phyloP scores from a whole-genome alignment of 2,113 vertebrate genomes.

The Oreochromis aureus region DNA sequence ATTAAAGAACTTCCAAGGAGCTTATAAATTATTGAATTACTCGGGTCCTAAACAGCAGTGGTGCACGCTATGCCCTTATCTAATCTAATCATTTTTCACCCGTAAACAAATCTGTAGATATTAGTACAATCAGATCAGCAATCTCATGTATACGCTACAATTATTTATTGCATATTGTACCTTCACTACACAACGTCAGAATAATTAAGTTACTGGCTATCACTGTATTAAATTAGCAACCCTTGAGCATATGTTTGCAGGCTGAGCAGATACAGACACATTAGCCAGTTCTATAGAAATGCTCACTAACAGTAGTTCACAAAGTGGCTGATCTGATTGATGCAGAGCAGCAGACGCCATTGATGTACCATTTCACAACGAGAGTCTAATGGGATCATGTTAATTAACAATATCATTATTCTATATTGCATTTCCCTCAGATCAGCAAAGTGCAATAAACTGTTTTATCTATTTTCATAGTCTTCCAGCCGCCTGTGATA shows the following conservation, averaged over 20 bases:
- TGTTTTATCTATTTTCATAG: neutral
- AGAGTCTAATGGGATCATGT: neutral
- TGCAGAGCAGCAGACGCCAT: neutral
- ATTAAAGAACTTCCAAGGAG: neutral
- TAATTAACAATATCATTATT: neutral
- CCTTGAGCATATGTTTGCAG: neutral
- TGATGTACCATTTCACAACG: neutral
- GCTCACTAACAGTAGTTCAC: neutral
- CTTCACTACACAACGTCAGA: neutral
- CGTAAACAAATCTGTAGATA: neutral
- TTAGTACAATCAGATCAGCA: neutral
- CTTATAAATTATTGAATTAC: neutral
- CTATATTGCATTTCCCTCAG: neutral
- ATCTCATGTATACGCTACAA: neutral
- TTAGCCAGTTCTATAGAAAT: neutral
- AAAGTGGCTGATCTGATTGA: neutral
- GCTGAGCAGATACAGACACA: neutral
- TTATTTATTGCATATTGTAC: neutral
- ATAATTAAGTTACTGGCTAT: neutral
- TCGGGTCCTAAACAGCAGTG: neutral
- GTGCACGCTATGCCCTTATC: neutral
- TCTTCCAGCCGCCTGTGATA: constrained; percentile 1
- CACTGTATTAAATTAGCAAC: neutral
- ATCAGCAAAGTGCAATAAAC: constrained; percentile 12
- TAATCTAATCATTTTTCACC: neutral